These are phyloP conservation scores for Drosophila colorata DNA, from an alignment of 2,888 invertebrate genomes.

Conservation along the genomic window DNA sequence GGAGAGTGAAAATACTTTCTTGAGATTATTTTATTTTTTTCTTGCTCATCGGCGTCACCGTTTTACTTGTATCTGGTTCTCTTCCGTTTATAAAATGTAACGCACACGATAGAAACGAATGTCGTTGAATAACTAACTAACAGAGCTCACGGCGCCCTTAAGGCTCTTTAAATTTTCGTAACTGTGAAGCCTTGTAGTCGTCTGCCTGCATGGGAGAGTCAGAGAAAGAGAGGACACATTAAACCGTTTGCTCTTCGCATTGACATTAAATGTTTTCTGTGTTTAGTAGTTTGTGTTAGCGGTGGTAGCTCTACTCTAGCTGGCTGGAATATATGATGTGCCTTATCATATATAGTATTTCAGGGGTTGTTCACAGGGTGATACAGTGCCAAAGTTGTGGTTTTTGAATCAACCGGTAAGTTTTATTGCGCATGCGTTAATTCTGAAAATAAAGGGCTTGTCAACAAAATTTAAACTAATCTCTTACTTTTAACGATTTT, in stretches of 20 bases:
- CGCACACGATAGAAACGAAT: slow-evolving; percentile 42
- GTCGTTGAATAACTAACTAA: slow-evolving; percentile 43
- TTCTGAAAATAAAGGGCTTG: too few relatives aligned
- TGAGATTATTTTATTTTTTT: slow-evolving; percentile 33
- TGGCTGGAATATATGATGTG: slow-evolving; percentile 32
- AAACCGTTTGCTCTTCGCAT: slow-evolving; percentile 53
- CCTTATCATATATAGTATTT: slow-evolving; percentile 35
- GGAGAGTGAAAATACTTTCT: slow-evolving; percentile 29
- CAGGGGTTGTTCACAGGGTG: slow-evolving; percentile 61
- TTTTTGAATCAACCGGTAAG: slow-evolving; percentile 29
- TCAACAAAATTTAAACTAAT: too few relatives aligned
- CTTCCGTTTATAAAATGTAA: slow-evolving; percentile 32
- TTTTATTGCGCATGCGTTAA: slow-evolving; percentile 29
- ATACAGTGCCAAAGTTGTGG: not conserved
- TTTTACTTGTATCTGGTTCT: slow-evolving; percentile 11
- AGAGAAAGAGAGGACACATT: slow-evolving; percentile 28
- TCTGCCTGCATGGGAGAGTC: slow-evolving; percentile 8
- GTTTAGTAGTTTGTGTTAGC: slow-evolving; percentile 24
- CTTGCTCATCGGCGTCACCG: slow-evolving; percentile 24
- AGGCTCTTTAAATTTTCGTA: slow-evolving; percentile 33
- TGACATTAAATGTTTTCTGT: slow-evolving; percentile 53
- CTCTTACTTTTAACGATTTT: too few relatives aligned
- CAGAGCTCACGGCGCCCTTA: not conserved
- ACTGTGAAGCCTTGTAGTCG: slow-evolving; percentile 14
- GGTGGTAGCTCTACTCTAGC: slow-evolving; percentile 39